phyloP scores from a whole-genome alignment of 2,113 vertebrate species.

The Camelus dromedarius region DNA sequence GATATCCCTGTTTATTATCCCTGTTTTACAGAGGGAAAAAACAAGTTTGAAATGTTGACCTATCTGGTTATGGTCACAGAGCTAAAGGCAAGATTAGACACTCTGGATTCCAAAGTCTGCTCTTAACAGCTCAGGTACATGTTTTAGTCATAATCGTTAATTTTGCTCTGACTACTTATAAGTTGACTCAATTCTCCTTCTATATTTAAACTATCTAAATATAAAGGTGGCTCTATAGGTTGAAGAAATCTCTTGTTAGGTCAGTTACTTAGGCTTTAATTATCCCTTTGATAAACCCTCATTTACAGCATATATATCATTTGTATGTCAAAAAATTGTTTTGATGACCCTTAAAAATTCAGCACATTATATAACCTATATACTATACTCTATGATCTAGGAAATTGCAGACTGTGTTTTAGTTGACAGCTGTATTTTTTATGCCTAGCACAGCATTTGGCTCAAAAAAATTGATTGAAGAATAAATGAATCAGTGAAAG shows the following conservation, averaged over 20 bases:
- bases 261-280: neutral
- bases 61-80: neutral
- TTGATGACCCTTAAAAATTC: neutral
- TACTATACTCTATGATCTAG: neutral
- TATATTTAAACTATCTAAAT: neutral
- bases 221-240: neutral
- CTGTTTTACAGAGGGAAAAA: neutral
- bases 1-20: neutral
- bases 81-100: neutral
- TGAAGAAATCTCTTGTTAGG: neutral
- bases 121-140: neutral
- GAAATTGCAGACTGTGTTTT: neutral
- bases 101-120: neutral
- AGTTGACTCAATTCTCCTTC: neutral
- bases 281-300: neutral
- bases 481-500: slow-evolving; percentile 33
- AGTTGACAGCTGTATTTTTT: slow-evolving; percentile 12
- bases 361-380: neutral
- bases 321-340: neutral
- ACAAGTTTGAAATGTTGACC: neutral
- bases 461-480: neutral
- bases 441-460: neutral
- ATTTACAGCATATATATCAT: neutral
- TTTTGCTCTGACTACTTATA: neutral
- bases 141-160: neutral